Evolutionary conservation across 2,797 vertebrate species (phyloP).

Genomic region (Coregonus ussuriensis): DNA sequence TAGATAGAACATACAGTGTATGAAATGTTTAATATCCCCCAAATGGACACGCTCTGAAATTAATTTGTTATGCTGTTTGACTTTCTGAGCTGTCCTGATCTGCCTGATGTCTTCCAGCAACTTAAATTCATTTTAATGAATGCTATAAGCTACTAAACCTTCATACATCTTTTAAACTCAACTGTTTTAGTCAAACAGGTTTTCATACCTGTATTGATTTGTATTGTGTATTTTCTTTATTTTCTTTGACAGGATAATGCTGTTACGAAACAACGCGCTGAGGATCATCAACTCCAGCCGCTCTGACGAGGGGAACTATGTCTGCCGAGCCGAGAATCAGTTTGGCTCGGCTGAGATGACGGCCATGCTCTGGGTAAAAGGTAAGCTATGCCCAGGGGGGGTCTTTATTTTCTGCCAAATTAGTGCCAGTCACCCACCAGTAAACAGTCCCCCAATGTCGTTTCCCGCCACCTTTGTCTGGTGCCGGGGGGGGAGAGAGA

Average conservation of each 20-base stretch:
- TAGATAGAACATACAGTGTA: neutral
- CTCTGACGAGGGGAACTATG: constrained; percentile 89
- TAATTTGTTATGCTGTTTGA: neutral
- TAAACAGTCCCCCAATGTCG: constrained; percentile 70
- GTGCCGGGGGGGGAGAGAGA: neutral
- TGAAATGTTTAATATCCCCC: neutral
- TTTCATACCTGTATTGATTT: constrained; percentile 59
- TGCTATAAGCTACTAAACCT: constrained; percentile 26
- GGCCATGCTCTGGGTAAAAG: constrained; percentile 90
- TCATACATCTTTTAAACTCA: constrained; percentile 24
- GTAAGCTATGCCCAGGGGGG: constrained; percentile 76
- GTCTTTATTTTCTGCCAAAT: constrained; percentile 69
- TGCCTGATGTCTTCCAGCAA: constrained; percentile 25
- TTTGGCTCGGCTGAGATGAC: constrained; percentile 92
- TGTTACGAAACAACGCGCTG: constrained; percentile 91
- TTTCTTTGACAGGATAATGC: constrained; percentile 77
- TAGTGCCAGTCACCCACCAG: constrained; percentile 65
- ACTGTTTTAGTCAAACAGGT: constrained; percentile 27
- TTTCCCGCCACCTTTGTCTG: constrained; percentile 48
- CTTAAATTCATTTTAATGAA: constrained; percentile 26
- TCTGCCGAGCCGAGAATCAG: constrained; percentile 89
- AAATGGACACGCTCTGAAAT: neutral
- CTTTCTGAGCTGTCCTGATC: constrained; percentile 18
- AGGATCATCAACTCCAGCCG: constrained; percentile 90
- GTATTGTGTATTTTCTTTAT: constrained; percentile 37